Evolutionary conservation across 2,113 vertebrate genomes (phyloP).

Genomic region (Microtus pennsylvanicus): DNA sequence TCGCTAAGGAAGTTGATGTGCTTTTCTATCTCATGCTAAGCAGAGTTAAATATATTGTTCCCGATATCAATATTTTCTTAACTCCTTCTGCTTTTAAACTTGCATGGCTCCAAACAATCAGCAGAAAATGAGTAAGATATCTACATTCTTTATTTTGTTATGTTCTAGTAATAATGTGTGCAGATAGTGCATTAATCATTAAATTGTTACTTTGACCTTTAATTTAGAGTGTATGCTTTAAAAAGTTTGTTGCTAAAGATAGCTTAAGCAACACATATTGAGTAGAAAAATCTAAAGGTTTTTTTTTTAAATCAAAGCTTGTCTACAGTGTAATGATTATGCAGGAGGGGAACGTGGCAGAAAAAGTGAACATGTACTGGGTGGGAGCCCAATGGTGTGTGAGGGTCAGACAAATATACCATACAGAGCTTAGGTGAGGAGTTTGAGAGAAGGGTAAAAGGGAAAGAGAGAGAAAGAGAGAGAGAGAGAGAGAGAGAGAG

Average conservation of each 20-base stretch:
- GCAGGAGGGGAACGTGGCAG: no score
- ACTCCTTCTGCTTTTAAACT: background rate
- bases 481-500: no score
- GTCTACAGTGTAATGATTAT: background rate
- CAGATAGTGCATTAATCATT: background rate
- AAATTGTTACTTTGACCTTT: slow-evolving; percentile 5
- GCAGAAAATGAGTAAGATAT: background rate
- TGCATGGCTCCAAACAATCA: background rate
- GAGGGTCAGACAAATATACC: no score
- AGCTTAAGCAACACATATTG: background rate
- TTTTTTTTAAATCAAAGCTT: background rate
- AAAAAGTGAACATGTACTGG: no score
- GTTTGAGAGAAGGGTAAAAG: no score
- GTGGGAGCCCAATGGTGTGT: no score
- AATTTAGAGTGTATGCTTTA: background rate
- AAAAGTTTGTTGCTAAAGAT: background rate
- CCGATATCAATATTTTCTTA: background rate
- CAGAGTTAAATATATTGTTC: slow-evolving; percentile 30
- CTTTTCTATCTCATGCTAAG: background rate
- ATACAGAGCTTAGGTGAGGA: no score
- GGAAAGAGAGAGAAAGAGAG: no score
- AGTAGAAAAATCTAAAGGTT: background rate
- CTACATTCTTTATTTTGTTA: background rate
- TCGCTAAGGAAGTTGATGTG: background rate
- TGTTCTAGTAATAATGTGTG: background rate